Conservation (phyloP, 2,113 vertebrate species). For the Elephas maximus region DNA sequence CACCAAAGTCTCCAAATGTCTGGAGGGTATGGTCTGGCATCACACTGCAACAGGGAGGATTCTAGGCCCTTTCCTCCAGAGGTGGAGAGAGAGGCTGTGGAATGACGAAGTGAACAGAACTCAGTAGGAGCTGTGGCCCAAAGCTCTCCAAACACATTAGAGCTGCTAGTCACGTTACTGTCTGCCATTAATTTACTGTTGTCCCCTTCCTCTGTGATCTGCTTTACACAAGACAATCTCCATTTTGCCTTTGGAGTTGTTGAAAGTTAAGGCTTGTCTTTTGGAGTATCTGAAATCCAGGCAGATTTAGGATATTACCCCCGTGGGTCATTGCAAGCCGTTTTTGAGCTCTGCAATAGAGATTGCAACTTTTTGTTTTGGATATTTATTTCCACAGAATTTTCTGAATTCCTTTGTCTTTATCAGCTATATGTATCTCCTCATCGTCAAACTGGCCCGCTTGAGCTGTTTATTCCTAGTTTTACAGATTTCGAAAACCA, state of each 20-base stretch:
- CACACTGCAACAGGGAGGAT: neutral
- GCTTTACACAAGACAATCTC: constrained; percentile 85
- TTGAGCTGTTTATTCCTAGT: constrained; percentile 94
- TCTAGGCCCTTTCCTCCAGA: constrained; percentile 51
- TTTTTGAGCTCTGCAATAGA: constrained; percentile 94
- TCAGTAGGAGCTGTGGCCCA: constrained; percentile 87
- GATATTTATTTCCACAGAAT: constrained; percentile 94
- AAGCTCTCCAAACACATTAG: constrained; percentile 88
- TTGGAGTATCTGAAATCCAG: constrained; percentile 87
- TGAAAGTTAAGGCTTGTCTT: constrained; percentile 72
- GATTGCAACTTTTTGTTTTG: constrained; percentile 96
- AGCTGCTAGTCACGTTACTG: constrained; percentile 86
- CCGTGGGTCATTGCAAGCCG: constrained; percentile 89
- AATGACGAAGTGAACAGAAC: constrained; percentile 80
- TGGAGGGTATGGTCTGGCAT: constrained; percentile 89
- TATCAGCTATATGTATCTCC: constrained; percentile 92
- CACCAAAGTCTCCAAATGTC: constrained; percentile 87
- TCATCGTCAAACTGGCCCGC: constrained; percentile 94
- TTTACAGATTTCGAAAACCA: constrained; percentile 93
- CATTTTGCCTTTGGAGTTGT: constrained; percentile 57
- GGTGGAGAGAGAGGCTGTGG: constrained; percentile 47
- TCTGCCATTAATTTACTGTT: constrained; percentile 89
- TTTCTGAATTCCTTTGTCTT: constrained; percentile 95
- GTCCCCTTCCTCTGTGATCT: constrained; percentile 88
- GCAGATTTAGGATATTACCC: constrained; percentile 84